Evolutionary conservation across 2,888 invertebrate species (phyloP).

Genomic region (Trichacis sp.): DNA sequence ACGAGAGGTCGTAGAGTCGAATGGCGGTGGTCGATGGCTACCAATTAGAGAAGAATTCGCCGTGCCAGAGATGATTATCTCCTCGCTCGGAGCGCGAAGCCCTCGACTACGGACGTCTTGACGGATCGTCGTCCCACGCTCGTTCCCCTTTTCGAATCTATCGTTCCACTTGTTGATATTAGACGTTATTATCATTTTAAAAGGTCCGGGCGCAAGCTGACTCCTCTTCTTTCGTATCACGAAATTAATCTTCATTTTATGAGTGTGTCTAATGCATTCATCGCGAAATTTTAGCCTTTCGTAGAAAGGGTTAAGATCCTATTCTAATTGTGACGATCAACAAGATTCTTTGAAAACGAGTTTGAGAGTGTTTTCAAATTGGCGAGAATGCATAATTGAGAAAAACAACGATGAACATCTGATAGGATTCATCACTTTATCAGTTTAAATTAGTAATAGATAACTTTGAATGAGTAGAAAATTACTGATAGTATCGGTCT

Average conservation of each 20-base stretch:
- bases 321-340: too few relatives aligned
- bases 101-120: conserved; percentile 44
- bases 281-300: too few relatives aligned
- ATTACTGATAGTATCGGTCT: too few relatives aligned
- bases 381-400: too few relatives aligned
- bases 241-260: background rate
- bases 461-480: too few relatives aligned
- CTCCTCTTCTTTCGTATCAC: background rate
- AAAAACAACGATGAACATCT: too few relatives aligned
- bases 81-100: conserved; percentile 34
- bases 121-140: conserved; percentile 43
- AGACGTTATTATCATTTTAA: conserved; percentile 18
- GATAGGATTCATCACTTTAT: too few relatives aligned
- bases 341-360: too few relatives aligned
- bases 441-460: too few relatives aligned
- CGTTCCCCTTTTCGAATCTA: conserved; percentile 36
- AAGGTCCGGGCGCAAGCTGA: conserved; percentile 12
- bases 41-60: conserved; percentile 48
- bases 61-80: conserved; percentile 45
- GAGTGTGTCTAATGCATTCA: too few relatives aligned
- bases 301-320: too few relatives aligned
- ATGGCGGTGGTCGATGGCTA: conserved; percentile 34
- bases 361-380: too few relatives aligned
- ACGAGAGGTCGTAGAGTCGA: conserved; percentile 37
- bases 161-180: conserved; percentile 56